These are phyloP conservation scores for Habrosyne pyritoides DNA, from an alignment of 2,888 invertebrate species.

Conservation along the genomic window DNA sequence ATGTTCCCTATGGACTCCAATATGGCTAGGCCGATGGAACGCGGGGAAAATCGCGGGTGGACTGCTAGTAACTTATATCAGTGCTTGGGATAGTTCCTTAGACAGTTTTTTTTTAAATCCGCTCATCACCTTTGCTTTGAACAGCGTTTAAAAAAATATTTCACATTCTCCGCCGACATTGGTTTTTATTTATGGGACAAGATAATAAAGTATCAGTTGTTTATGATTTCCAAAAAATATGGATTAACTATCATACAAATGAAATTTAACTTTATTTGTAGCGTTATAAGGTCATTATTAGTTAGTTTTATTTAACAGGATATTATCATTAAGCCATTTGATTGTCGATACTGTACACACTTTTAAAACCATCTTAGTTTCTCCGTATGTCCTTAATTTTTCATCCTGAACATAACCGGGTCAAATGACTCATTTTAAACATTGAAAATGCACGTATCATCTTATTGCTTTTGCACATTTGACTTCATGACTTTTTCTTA, in stretches of 20 bases:
- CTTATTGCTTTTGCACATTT: too few species aligned
- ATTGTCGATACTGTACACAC: background rate
- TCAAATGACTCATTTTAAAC: too few species aligned
- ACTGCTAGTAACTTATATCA: too few species aligned
- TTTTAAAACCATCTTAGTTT: background rate
- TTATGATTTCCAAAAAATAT: constrained; percentile 41
- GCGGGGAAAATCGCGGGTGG: too few species aligned
- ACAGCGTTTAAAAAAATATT: constrained; percentile 11
- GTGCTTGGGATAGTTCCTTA: too few species aligned
- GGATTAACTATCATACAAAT: constrained; percentile 18
- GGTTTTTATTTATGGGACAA: constrained; percentile 40
- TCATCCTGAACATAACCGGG: too few species aligned
- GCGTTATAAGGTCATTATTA: background rate
- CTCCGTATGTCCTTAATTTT: background rate
- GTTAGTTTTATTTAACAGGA: constrained; percentile 7
- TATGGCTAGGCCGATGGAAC: too few species aligned
- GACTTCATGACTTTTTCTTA: too few species aligned
- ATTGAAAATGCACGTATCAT: too few species aligned
- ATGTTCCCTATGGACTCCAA: too few species aligned
- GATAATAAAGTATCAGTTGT: constrained; percentile 41
- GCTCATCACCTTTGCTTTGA: constrained; percentile 17
- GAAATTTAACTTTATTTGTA: constrained; percentile 4
- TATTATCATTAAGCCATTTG: background rate
- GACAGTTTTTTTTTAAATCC: constrained; percentile 9
- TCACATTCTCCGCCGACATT: constrained; percentile 26